Percentiles rank a stretch among this genome's conserved stretches.
These are phyloP conservation scores for Brachyptera putata DNA, from an alignment of 2,888 invertebrate species.

Conservation along the genomic window DNA sequence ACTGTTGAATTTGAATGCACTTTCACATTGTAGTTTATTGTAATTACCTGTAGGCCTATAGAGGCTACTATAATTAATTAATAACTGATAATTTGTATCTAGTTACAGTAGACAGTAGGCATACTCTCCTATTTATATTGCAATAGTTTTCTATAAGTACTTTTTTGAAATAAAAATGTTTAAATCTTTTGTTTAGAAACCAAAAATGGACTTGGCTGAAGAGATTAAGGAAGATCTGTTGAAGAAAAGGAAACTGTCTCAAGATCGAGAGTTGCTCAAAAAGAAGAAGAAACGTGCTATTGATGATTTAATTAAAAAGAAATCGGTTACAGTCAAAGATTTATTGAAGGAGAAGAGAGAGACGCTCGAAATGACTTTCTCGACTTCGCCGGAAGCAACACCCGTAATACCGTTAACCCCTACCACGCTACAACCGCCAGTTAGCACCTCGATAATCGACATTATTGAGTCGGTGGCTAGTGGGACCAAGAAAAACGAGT, in stretches of 20 bases:
- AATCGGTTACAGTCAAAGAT: slow-evolving; percentile 37
- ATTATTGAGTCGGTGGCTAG: slow-evolving; percentile 55
- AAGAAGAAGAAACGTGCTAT: slow-evolving; percentile 40
- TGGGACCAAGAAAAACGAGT: slow-evolving; percentile 40
- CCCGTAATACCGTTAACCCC: not conserved
- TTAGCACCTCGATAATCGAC: slow-evolving; percentile 45
- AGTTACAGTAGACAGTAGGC: too few relatives aligned
- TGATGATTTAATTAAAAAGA: slow-evolving; percentile 33
- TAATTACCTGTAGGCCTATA: too few relatives aligned
- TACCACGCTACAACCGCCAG: not conserved
- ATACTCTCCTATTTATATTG: not conserved
- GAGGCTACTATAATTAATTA: too few relatives aligned
- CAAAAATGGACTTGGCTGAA: slow-evolving; percentile 4
- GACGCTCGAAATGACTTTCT: slow-evolving; percentile 4
- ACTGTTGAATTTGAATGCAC: too few relatives aligned
- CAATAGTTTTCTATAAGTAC: not conserved
- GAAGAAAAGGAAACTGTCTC: slow-evolving; percentile 29
- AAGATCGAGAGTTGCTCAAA: slow-evolving; percentile 38
- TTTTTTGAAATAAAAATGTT: too few relatives aligned
- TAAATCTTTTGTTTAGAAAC: not conserved
- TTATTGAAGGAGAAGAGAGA: slow-evolving; percentile 37
- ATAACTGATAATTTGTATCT: too few relatives aligned
- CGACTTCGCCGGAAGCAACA: not conserved
- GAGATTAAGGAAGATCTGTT: slow-evolving; percentile 15
- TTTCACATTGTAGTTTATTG: too few relatives aligned